Evolutionary conservation across 2,888 invertebrate genomes (phyloP), one percentile per base, ranked within the genome.

Genomic region (Conus canariensis): DNA sequence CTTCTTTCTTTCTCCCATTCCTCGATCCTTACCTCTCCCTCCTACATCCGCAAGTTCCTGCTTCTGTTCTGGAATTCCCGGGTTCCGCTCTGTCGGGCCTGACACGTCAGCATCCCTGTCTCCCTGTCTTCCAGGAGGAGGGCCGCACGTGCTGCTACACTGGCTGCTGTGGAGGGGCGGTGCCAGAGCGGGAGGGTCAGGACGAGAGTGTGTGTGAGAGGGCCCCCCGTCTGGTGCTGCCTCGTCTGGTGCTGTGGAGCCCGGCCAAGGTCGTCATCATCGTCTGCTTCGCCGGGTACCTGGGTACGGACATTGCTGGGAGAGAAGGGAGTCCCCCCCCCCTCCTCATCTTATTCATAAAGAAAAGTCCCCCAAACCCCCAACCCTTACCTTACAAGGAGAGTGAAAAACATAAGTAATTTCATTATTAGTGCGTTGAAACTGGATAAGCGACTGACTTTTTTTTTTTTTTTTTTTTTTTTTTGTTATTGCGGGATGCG

Each of bases 151-250:
- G 85, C 0, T 59, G 59, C 25, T 60, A 25, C 25, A 59, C 56
- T 10, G 25, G 25, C 9, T 98, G 94, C 82, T 94, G 94, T 90
- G 88, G 92, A 8, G 94, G 94, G 8, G 77, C 91, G 3, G 91
- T 91, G 12, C 94, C 94, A 0, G 90, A 88, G 56, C 85, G 82
- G 14, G 74, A 90, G 10, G 88, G 87, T 22, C 92, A 94, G 58
- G 92, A 92, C n/a, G 94, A 94, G 59, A 94, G 94, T 80, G 60
- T 90, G 1, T 92, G 93, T n/a, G 94, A 95, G 90, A 94, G 91
- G 45, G 89, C 92, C 0, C 94, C 94, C 1, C 91, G 92, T n/a
- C 25, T 90, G 22, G 56, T 80, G 6, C 70, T 90, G 30, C 77
- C 56, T 30, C 88, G 91, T 7, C 14, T 94, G 67, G 91, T 94